These are phyloP conservation scores for Aldrovandia affinis DNA, from an alignment of 2,797 vertebrate genomes.

Conservation along the genomic window DNA sequence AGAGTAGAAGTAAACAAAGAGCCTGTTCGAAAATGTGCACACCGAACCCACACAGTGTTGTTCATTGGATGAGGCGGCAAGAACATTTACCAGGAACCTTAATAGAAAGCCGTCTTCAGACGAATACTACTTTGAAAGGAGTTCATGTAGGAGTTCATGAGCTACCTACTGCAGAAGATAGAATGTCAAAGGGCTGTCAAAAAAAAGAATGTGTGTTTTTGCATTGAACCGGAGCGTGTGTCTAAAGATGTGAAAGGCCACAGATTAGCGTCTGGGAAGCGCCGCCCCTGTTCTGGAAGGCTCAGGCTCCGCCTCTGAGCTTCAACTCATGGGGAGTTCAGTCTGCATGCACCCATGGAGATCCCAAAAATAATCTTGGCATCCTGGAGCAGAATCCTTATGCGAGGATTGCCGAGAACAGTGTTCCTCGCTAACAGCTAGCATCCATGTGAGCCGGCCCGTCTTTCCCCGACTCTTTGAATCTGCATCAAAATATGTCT, in stretches of 20 bases:
- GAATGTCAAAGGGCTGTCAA: no score
- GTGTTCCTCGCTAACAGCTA: not conserved
- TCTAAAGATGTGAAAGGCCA: not conserved
- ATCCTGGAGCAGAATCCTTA: not conserved
- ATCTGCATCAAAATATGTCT: not conserved
- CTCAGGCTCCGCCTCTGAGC: not conserved
- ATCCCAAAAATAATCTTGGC: conserved; percentile 15
- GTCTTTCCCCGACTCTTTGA: not conserved
- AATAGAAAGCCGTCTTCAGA: no score
- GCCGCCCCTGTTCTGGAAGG: not conserved
- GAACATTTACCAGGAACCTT: no score
- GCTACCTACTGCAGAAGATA: no score
- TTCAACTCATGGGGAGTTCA: not conserved
- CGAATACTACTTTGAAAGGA: no score
- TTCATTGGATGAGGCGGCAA: not conserved
- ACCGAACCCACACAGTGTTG: not conserved
- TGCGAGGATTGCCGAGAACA: not conserved
- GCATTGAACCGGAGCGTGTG: not conserved
- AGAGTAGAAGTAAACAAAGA: not conserved
- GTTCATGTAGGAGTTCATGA: no score
- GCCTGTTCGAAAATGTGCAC: not conserved
- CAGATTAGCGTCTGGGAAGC: not conserved
- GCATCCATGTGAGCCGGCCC: not conserved
- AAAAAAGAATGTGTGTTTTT: not conserved
- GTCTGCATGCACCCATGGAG: not conserved